Evolutionary conservation across 2,113 vertebrate species (phyloP).

Genomic region (Tachysurus fulvidraco): DNA sequence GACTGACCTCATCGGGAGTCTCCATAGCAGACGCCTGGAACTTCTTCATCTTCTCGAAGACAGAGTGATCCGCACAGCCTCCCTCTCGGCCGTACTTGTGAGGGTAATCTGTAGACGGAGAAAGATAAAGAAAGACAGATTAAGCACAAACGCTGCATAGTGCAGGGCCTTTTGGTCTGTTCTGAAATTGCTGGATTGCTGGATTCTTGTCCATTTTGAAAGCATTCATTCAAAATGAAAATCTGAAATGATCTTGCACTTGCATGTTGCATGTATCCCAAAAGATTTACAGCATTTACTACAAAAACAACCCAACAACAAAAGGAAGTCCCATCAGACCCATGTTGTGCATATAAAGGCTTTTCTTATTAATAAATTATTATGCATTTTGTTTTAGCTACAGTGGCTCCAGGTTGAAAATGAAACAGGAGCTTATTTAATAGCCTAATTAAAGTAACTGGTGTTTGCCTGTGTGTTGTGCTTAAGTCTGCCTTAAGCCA

Average conservation of each 20-base stretch:
- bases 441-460: neutral
- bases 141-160: neutral
- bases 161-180: neutral
- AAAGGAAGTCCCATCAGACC: neutral
- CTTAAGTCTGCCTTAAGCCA: neutral
- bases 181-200: neutral
- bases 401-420: neutral
- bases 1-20: slow-evolving; percentile 55
- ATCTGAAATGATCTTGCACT: neutral
- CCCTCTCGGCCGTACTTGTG: slow-evolving; percentile 86
- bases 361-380: neutral
- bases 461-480: neutral
- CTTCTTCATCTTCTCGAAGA: slow-evolving; percentile 84
- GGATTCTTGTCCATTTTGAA: neutral
- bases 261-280: neutral
- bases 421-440: neutral
- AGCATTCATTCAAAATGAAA: neutral
- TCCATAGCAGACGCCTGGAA: slow-evolving; percentile 81
- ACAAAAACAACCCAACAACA: neutral
- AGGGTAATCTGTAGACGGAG: slow-evolving; percentile 74
- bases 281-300: neutral
- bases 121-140: neutral
- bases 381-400: neutral
- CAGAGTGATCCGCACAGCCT: slow-evolving; percentile 84
- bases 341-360: neutral